Conservation (phyloP, 2,888 invertebrate genomes). For the Petrophora chlorosata region DNA sequence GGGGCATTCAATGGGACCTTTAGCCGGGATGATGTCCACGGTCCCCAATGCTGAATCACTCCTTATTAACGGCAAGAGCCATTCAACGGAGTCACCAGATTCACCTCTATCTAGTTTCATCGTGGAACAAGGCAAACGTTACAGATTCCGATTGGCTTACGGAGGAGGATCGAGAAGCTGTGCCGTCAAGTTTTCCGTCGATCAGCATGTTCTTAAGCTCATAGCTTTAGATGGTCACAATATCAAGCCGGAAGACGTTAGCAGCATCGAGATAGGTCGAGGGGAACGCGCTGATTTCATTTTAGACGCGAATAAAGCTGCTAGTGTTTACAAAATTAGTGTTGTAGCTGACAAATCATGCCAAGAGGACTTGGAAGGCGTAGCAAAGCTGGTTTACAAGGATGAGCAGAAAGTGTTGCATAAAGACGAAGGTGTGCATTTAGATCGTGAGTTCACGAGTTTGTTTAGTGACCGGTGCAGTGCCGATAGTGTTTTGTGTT, state of each 20-base stretch:
- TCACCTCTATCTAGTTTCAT: conserved; percentile 75
- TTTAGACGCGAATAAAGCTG: conserved; percentile 83
- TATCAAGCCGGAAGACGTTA: conserved; percentile 82
- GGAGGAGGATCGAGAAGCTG: conserved; percentile 87
- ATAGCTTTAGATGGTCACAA: conserved; percentile 89
- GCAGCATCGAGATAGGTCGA: conserved; percentile 84
- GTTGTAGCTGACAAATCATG: conserved; percentile 79
- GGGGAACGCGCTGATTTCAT: conserved; percentile 92
- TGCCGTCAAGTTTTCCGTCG: conserved; percentile 86
- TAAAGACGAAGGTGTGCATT: conserved; percentile 57
- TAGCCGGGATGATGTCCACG: conserved; percentile 70
- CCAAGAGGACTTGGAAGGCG: conserved; percentile 75
- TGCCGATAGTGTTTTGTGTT: conserved; percentile 79
- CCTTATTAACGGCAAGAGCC: conserved; percentile 86
- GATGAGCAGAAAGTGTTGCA: conserved; percentile 53
- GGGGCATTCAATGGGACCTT: conserved; percentile 83
- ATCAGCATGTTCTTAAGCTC: conserved; percentile 85
- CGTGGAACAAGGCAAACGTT: conserved; percentile 84
- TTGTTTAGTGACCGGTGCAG: conserved; percentile 73
- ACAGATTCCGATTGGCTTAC: conserved; percentile 87
- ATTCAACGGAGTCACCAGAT: conserved; percentile 66
- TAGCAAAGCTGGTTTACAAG: conserved; percentile 79
- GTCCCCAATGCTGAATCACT: conserved; percentile 78
- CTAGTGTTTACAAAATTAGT: conserved; percentile 85
- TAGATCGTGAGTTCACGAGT: conserved; percentile 67